A percentile compares a stretch with the other conserved stretches of the same genome.
Evolutionary conservation across 2,888 invertebrate species (phyloP).

Genomic region (Dysmachus trigonus): DNA sequence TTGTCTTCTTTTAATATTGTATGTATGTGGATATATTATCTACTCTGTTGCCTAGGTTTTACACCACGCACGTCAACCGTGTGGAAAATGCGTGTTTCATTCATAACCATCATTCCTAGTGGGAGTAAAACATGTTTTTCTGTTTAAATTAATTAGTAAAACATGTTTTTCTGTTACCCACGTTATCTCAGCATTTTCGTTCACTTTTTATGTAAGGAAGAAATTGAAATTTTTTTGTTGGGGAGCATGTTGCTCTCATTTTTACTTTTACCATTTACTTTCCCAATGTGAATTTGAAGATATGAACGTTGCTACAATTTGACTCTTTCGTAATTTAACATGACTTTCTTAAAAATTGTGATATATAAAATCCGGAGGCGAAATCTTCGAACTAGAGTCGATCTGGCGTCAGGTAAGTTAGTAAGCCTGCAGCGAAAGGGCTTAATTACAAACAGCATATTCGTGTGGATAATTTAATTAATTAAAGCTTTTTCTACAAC

Average conservation of each 20-base stretch:
- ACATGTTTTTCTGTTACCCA: neutral
- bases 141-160: neutral
- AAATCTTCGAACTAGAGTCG: neutral
- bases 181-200: neutral
- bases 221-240: neutral
- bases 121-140: neutral
- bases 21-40: too few relatives aligned
- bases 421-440: neutral
- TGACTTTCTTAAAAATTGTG: neutral
- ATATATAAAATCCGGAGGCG: neutral
- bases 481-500: neutral
- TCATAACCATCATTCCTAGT: neutral
- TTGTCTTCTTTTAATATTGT: too few relatives aligned
- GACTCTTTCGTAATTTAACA: neutral
- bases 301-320: neutral
- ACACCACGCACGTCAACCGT: too few relatives aligned
- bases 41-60: too few relatives aligned
- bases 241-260: neutral
- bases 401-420: neutral
- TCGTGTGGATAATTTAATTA: neutral
- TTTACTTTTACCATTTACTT: neutral
- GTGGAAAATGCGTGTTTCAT: too few relatives aligned
- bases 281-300: neutral
- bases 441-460: neutral
- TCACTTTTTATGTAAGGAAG: neutral